Conservation (phyloP, 2,888 invertebrate genomes). For the Mimachlamys varia region DNA sequence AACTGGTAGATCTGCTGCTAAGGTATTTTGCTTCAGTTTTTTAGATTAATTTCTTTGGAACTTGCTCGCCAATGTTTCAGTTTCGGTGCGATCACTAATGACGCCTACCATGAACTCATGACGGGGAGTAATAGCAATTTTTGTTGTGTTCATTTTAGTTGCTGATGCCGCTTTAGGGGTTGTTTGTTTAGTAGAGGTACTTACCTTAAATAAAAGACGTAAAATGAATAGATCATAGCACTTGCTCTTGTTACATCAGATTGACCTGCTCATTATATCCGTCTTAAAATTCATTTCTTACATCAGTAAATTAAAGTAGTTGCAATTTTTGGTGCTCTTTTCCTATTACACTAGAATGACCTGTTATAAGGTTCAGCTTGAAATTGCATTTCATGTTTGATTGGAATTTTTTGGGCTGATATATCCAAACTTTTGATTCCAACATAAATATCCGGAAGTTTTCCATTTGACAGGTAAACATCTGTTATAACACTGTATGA, state of each 20-base stretch:
- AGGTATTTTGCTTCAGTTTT: background rate
- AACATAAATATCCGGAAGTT: background rate
- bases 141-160: constrained; percentile 34
- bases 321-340: no score
- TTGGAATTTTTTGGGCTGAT: background rate
- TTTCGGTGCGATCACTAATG: background rate
- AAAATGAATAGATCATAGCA: background rate
- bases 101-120: background rate
- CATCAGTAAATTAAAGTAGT: no score
- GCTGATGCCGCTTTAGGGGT: background rate
- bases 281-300: no score
- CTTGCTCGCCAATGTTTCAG: background rate
- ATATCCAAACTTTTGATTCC: background rate
- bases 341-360: background rate
- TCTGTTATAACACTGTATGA: no score
- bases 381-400: background rate
- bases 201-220: background rate
- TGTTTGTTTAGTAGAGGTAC: background rate
- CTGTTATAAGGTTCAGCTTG: background rate
- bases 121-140: constrained; percentile 22
- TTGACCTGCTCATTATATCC: no score
- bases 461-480: no score
- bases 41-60: background rate
- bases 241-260: background rate
- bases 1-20: background rate